Evolutionary conservation across 2,888 invertebrate genomes (phyloP), one percentile per base, ranked within the genome.

Genomic region (Dasypogon diadema): DNA sequence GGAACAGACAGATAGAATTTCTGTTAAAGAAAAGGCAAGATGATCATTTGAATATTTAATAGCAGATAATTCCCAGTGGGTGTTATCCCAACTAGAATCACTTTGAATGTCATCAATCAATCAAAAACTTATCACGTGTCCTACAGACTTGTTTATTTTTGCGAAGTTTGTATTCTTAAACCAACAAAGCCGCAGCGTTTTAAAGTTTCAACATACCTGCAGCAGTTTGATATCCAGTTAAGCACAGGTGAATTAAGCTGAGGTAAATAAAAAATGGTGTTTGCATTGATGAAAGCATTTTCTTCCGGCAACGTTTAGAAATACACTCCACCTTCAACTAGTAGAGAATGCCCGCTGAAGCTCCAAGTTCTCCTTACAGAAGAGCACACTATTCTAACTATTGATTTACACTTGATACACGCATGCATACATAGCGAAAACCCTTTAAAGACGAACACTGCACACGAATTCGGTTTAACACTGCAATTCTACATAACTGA

Each of bases 181-280:
- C n/a, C n/a, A n/a, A n/a, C 34, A 10, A 30, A 30, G 34, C 34
- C 5, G n/a, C 42, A 42, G n/a, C n/a, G 42, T 12, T 42, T 8
- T 8, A 30, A 42, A 22, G 46, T 26, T 58, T 60, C 18, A 21
- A 65, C 75, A 51, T 75, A 75, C 75, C 75, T 65, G 75, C 75
- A 54, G 65, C 63, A 30, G 51, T 75, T 63, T 65, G 65, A 34
- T 75, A 65, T 63, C 75, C 65, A 65, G 65, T 65, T 65, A 75
- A 21, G 21, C n/a, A n/a, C n/a, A n/a, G n/a, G n/a, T n/a, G n/a
- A n/a, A n/a, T n/a, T n/a, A 58, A 65, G 51, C 48, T 51, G 14
- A 75, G 22, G 42, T 65, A 75, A 65, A 75, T 65, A 63, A 63
- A 63, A 21, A 75, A n/a, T 18, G 42, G 54, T 30, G 30, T 30